phyloP scores from a whole-genome alignment of 2,113 vertebrate genomes.

The Geothlypis trichas region DNA sequence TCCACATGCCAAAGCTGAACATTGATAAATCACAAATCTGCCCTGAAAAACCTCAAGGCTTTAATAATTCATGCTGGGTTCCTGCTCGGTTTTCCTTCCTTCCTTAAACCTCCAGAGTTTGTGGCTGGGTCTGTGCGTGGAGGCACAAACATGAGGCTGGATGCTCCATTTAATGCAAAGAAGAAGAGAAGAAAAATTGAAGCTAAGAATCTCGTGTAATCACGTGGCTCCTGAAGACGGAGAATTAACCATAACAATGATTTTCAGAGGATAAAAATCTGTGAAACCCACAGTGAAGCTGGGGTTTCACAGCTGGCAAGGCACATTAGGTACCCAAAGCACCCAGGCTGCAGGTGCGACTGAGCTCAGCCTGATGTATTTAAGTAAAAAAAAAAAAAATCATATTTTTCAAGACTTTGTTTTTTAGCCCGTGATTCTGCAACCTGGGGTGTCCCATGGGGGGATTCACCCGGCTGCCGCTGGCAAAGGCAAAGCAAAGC shows the following conservation, averaged over 20 bases:
- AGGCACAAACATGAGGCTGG: neutral
- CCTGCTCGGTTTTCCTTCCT: neutral
- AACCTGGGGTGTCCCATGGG: fast-evolving
- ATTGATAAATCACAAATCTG: neutral
- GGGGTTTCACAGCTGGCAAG: neutral
- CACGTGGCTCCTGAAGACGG: neutral
- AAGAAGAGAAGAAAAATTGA: neutral
- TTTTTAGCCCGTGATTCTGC: neutral
- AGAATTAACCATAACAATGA: neutral
- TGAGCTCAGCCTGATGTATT: neutral
- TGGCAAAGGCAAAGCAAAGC: neutral
- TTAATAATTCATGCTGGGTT: neutral
- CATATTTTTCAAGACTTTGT: fast-evolving
- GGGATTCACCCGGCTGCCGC: neutral
- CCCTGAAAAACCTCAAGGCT: neutral
- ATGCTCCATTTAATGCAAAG: neutral
- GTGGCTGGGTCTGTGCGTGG: neutral
- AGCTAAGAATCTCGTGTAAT: neutral
- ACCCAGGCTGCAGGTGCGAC: neutral
- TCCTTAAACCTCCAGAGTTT: neutral
- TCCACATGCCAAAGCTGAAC: neutral
- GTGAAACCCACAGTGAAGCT: neutral
- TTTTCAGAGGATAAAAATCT: neutral
- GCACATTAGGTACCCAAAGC: neutral
- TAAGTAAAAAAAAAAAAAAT: neutral